These are phyloP conservation scores for Cerastis rubricosa DNA, from an alignment of 2,888 invertebrate genomes.

Conservation along the genomic window DNA sequence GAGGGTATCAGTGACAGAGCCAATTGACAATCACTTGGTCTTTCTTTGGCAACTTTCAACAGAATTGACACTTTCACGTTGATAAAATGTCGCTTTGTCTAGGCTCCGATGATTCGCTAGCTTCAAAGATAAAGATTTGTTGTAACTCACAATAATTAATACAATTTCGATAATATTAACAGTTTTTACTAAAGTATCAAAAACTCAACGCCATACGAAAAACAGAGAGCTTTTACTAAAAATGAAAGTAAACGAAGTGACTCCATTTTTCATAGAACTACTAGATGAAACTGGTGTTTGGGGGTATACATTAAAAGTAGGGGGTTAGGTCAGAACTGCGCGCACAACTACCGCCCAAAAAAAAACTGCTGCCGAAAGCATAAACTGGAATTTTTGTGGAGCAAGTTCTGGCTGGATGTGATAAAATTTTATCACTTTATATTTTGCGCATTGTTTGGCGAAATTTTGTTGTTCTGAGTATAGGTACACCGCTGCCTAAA, in stretches of 20 bases:
- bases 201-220: neutral
- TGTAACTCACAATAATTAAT: neutral
- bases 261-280: constrained; percentile 45
- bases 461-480: neutral
- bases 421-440: constrained; percentile 12
- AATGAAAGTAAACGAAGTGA: constrained; percentile 10
- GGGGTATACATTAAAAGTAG: constrained; percentile 58
- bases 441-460: neutral
- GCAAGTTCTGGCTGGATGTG: constrained; percentile 15
- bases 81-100: neutral
- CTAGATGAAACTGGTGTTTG: constrained; percentile 42
- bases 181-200: neutral
- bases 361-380: constrained; percentile 34
- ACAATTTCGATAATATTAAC: neutral
- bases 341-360: constrained; percentile 37
- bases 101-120: neutral
- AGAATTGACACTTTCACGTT: neutral
- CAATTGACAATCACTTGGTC: neutral
- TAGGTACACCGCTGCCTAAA: neutral
- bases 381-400: constrained; percentile 14
- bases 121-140: neutral
- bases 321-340: constrained; percentile 42
- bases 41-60: neutral
- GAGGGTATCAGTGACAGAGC: neutral
- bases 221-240: constrained; percentile 29